A percentile compares a stretch with the other conserved stretches of the same genome.
Conservation (phyloP, 1,140 invertebrate genomes). For the Apis cerana region DNA sequence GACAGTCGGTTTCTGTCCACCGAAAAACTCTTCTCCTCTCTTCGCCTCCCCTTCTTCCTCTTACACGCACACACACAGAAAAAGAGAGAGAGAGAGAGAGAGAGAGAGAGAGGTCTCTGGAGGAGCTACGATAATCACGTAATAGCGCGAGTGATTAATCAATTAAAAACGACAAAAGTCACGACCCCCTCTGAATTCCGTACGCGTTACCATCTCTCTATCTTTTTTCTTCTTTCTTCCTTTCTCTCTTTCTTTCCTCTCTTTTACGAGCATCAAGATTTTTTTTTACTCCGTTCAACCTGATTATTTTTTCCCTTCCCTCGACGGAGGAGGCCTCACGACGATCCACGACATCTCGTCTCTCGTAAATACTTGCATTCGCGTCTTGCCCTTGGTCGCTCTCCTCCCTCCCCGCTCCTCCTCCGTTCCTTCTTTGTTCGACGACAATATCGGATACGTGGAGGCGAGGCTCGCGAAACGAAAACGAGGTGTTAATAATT, state of each 20-base stretch:
- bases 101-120: slow-evolving; percentile 39
- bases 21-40: slow-evolving; percentile 12
- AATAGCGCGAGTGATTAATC: slow-evolving; percentile 75
- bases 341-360: background rate
- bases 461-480: too few relatives aligned
- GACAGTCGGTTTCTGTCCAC: slow-evolving; percentile 59
- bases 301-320: background rate
- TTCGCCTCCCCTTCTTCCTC: background rate
- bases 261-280: background rate
- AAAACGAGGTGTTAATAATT: too few relatives aligned
- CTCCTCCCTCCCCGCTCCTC: too few relatives aligned
- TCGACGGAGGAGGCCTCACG: background rate
- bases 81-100: too few relatives aligned
- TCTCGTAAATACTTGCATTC: rapidly evolving
- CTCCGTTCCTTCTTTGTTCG: too few relatives aligned
- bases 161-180: slow-evolving; percentile 71
- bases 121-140: slow-evolving; percentile 70
- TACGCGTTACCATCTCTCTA: slow-evolving; percentile 25
- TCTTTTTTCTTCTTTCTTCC: background rate
- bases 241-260: too few relatives aligned
- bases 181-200: slow-evolving; percentile 68
- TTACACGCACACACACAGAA: background rate
- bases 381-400: too few relatives aligned
- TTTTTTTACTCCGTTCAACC: background rate
- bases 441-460: too few relatives aligned